Conservation (phyloP, 2,888 invertebrate genomes). For the Holacanthella duospinosa region DNA sequence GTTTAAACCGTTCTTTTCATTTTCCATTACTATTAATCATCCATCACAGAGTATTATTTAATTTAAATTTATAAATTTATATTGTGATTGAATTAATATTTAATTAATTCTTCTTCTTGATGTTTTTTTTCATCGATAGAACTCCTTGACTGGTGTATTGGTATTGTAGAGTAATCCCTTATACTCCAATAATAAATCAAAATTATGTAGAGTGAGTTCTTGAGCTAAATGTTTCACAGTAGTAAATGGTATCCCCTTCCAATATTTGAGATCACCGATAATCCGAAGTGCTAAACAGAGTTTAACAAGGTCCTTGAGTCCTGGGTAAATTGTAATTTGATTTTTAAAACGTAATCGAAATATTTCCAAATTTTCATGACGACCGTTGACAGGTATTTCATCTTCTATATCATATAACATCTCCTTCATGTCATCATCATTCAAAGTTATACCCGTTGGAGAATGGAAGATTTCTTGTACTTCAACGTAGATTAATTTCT, state of each 20-base stretch:
- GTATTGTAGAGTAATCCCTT: background rate
- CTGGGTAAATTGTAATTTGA: background rate
- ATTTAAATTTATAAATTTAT: too few species aligned
- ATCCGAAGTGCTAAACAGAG: background rate
- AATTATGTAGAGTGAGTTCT: background rate
- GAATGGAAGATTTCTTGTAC: background rate
- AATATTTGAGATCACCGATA: slow-evolving; percentile 1
- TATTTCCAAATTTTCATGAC: background rate
- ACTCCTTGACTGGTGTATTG: background rate
- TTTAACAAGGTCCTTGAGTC: background rate
- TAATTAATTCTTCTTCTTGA: too few species aligned
- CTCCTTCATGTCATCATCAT: background rate
- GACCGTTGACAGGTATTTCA: background rate
- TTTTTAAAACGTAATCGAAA: slow-evolving; percentile 5
- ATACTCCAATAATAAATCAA: background rate
- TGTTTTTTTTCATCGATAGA: background rate
- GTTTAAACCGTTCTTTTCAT: too few species aligned
- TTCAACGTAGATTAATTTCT: background rate
- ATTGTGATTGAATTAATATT: too few species aligned
- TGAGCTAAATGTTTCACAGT: background rate
- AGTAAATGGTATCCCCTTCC: background rate
- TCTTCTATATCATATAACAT: background rate
- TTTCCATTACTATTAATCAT: too few species aligned
- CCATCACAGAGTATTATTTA: too few species aligned
- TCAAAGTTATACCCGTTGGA: background rate